Base-by-base conservation (phyloP, 2,888 invertebrate genomes). In the Tachina lurida region DNA sequence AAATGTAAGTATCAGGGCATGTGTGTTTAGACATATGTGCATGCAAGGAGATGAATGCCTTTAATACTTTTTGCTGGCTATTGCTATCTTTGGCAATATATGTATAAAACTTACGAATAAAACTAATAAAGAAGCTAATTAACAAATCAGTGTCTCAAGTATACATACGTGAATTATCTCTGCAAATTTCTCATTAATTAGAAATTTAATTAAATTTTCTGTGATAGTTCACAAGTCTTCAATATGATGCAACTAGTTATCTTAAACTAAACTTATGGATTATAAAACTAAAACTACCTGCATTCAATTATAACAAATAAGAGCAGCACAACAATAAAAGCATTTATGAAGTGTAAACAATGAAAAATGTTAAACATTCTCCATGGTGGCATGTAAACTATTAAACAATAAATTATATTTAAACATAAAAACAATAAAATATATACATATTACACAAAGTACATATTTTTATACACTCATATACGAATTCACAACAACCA, bases 261-360 rank as follows among this genome's bases (percentile, higher is more conserved):
- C 10, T n/a, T 31, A 43, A 17, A 3, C 10, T 1, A 17, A 31
- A 58, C 67, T 19, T 49, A 45, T 49, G 41, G 13, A 31, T 43
- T n/a, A 31, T 9, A 22, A 2, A 67, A 73, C 71, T 56, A 39
- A 73, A 22, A 10, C 47, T 65, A 63, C 71, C 41, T 17, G 45
- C 10, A 39, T 10, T 15, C 22, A 10, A 13, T 62, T 39, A 13
- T n/a, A 52, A 31, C 2, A 70, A 31, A 56, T 31, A 31, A 47
- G 52, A 9, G n/a, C 31, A 67, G n/a, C n/a, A 17, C n/a, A 75
- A 81, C 81, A 81, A 82, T 82, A 75, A 86, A 82, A 86, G 71
- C 82, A 82, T 82, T 86, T 86, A 82, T 82, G 75, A 82, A 79
- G 85, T 79, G 78, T 71, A 82, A 86, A 82, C 82, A 86, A 79